Base-by-base conservation (phyloP, 2,797 vertebrate genomes). In the Clarias platycephalus region DNA sequence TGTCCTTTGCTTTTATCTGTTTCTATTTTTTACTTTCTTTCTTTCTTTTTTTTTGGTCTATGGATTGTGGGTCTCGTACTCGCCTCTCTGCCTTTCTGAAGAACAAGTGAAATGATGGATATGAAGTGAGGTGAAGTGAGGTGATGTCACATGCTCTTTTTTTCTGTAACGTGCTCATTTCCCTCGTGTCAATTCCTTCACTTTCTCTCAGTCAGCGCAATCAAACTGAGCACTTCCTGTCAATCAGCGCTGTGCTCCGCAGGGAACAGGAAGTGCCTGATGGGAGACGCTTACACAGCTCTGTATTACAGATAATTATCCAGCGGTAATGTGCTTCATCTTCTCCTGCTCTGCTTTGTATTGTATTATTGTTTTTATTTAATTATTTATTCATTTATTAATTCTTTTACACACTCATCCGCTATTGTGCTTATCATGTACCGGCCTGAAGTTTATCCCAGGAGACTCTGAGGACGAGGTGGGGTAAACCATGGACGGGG, bases 71-170 rank as follows among this genome's bases (percentile, higher is more conserved):
- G 5, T 77, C 28, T 24, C 24, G 5, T 24, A 1, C 31, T 22
- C 20, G 53, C 12, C 53, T 77, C 75, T 37, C 55, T 3, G 20
- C 0, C 49, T 60, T 77, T 77, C 28, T 60, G 1, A 7, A 7
- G 75, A 77, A 77, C 55, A 77, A 58, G 72, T 55, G 72, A 75
- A 75, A n/a, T 75, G 72, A 72, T 72, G 70, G 37, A 49, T 26
- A 16, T 72, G 24, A 49, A 72, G 12, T 72, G 40, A 72, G 5
- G 67, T 22, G 67, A 68, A 20, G 49, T 10, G 53, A 22, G 5
- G 55, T 60, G 55, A 60, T 6, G 2, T 77, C 74, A 8, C 67
- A 34, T 5, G 16, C 20, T 58, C 55, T 37, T 55, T 60, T 77
- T 60, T 60, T 15, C 4, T 34, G 40, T 49, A 26, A 75, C 72